Base-by-base conservation (phyloP, 1,140 invertebrate genomes). In the Phymorhynchus buccinoides region DNA sequence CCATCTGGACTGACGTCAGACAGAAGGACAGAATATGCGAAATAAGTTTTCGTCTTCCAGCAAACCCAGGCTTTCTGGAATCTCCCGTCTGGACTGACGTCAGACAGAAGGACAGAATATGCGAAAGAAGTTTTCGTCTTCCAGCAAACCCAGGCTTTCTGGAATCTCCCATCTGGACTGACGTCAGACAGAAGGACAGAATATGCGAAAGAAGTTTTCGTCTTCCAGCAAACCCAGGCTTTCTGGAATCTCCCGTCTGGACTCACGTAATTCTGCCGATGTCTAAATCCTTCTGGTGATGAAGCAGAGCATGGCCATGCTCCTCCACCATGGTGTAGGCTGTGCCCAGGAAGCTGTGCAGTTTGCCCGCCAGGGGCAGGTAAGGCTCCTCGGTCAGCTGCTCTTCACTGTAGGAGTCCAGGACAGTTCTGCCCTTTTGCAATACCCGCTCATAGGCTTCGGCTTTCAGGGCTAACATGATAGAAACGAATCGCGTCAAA, bases 281-380 rank as follows among this genome's bases (percentile, higher is more conserved):
- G 48, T 89, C 82, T 7, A 90, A 84, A 83, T 93, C 93, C 68
- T 85, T 88, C 39, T 91, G 75, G 77, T 92, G 90, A 87, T 90
- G 85, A 68, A 90, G 82, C 39, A 92, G 87, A 18, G 93, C 85
- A 68, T 92, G 90, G n/a, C 89, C 88, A 83, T 90, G 92, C 12
- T 90, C 75, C 56, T 87, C 91, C 87, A 93, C 56, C 85, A 93
- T 92, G 22, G 93, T 84, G 87, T 90, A 88, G 39, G 92, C 89
- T 84, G 92, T 93, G 22, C 93, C 93, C 66, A 93, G 89, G 87
- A 87, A 91, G 52, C 90, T 91, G 86, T 93, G 88, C 27, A 93
- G 86, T 79, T 91, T 93, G 37, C 90, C 89, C 16, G 91, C 83
- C 22, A 93, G 68, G 68, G 68, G 68, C 30, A 71, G 30, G 68